Evolutionary conservation across 2,888 invertebrate genomes (phyloP), one percentile per base, ranked within the genome.

Genomic region (Cepaea hortensis): DNA sequence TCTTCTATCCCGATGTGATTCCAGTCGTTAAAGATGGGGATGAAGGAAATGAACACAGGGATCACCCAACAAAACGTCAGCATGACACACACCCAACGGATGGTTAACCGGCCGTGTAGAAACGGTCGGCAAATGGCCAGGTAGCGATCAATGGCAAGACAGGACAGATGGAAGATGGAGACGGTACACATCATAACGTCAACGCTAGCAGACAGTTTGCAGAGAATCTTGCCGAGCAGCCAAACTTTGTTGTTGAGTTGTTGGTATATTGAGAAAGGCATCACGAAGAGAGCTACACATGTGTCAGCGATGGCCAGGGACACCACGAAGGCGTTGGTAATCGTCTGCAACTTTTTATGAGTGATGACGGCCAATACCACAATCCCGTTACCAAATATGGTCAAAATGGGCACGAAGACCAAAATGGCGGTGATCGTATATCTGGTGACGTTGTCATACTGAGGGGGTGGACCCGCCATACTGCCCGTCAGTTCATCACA

Each of bases 131-230:
- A 93, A 15, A 93, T 93, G 84, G 93, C 93, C 55, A 93, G 89
- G 87, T 93, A 93, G 11, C 93, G 90, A 88, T 93, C 93, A 18
- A 92, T 90, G 79, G 93, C 93, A 72, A 93, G 88, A 88, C 93
- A 93, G 46, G 92, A 92, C 72, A 93, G 90, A 87, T 93, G 93
- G 73, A 93, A 91, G 73, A 93, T 93, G 50, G 93, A 93, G 48
- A 93, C 91, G 4, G 93, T 93, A 50, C 92, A 92, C 87, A 93
- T 91, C 93, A 93, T 93, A 77, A 93, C 93, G 87, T 93, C 93
- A 72, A 93, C 90, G 86, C 93, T 92, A 50, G 91, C 90, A 23
- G 91, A 90, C 0, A 93, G 88, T 9, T 89, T 87, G 83, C 93
- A 93, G 84, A 92, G 89, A 20, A 86, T 89, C 7, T 89, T 79